Conservation (phyloP, 1,140 invertebrate genomes). For the Tetramorium parvispinum region DNA sequence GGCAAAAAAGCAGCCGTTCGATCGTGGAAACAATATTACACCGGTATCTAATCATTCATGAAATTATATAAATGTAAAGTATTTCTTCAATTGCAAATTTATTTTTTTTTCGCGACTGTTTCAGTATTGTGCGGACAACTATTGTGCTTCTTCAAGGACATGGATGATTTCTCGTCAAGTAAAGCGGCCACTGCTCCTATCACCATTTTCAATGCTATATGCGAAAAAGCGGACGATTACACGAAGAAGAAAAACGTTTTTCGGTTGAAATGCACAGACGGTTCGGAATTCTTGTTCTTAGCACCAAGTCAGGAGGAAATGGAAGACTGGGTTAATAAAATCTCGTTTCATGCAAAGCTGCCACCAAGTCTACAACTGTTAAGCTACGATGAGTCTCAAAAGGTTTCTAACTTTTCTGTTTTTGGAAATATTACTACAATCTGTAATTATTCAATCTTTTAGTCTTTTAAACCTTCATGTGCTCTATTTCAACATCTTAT, state of each 20-base stretch:
- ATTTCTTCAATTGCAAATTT: neutral
- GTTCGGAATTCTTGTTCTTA: conserved; percentile 96
- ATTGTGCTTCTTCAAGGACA: conserved; percentile 99
- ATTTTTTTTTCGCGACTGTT: conserved; percentile 50
- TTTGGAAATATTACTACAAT: neutral
- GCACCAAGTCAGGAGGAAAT: conserved; percentile 91
- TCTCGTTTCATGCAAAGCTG: conserved; percentile 96
- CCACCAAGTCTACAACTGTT: conserved; percentile 95
- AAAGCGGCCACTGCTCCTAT: conserved; percentile 96
- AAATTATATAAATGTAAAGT: neutral
- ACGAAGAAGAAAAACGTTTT: conserved; percentile 98
- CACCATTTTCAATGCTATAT: conserved; percentile 94
- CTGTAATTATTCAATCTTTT: conserved; percentile 10
- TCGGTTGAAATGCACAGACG: conserved; percentile 94
- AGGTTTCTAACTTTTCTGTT: conserved; percentile 60
- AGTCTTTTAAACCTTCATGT: conserved; percentile 40
- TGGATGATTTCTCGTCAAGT: conserved; percentile 94
- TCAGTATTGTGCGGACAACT: conserved; percentile 97
- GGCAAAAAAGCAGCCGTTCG: conserved; percentile 97
- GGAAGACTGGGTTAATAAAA: conserved; percentile 97
- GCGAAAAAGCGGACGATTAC: conserved; percentile 95
- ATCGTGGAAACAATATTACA: conserved; percentile 98
- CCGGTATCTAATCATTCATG: conserved; percentile 82
- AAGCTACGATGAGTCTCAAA: conserved; percentile 90
- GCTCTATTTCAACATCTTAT: neutral